Conservation (phyloP, 2,113 vertebrate species). For the Enhydra lutris region DNA sequence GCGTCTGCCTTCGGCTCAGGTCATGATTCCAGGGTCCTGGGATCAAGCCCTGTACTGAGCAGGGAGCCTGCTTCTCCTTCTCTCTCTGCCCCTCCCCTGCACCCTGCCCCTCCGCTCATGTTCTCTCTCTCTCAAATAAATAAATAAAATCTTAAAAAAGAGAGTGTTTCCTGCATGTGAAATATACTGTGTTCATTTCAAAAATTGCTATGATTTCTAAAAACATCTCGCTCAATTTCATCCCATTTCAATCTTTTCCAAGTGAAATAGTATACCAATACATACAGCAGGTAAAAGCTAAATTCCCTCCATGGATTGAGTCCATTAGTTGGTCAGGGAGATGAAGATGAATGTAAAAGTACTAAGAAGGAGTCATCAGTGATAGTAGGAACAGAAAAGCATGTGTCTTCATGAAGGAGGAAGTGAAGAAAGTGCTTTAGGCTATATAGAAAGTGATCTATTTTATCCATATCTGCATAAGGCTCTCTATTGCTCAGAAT, state of each 20-base stretch:
- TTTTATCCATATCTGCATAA: accelerated
- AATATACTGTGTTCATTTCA: not conserved
- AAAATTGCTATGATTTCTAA: not conserved
- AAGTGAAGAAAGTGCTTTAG: not conserved
- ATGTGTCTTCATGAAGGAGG: not conserved
- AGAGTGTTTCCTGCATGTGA: not conserved
- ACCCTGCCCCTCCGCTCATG: not conserved
- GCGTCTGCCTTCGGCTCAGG: not conserved
- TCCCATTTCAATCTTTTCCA: not conserved
- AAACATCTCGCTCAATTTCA: not conserved
- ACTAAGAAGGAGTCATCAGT: not conserved
- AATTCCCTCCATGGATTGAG: not conserved
- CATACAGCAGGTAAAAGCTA: not conserved
- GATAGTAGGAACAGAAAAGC: too few species aligned
- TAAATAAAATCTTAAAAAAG: not conserved
- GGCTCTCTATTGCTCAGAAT: accelerated
- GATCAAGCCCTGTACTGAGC: not conserved
- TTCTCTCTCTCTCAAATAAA: not conserved
- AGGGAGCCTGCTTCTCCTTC: not conserved
- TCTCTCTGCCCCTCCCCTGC: not conserved
- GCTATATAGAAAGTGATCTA: not conserved
- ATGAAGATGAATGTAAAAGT: not conserved
- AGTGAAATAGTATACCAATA: not conserved
- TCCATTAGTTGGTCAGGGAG: not conserved
- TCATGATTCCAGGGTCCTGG: not conserved